phyloP scores from a whole-genome alignment of 92 coral and sea anemone species.

The Actinernus sp. region DNA sequence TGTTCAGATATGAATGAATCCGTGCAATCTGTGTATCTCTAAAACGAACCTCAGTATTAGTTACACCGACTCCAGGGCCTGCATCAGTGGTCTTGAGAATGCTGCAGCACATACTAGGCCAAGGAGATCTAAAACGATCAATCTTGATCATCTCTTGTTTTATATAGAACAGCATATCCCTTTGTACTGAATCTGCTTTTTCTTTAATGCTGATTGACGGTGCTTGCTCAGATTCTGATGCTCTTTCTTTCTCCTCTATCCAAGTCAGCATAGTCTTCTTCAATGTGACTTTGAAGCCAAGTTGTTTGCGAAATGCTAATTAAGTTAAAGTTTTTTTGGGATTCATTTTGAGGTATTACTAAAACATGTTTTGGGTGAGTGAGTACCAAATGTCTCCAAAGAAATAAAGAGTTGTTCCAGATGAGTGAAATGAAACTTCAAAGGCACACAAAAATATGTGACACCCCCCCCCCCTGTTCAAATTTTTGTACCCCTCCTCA shows the following conservation, averaged over 20 bases:
- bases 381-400: too few species aligned
- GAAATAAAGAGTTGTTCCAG: too few species aligned
- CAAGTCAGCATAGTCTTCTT: not conserved
- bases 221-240: slow-evolving; percentile 11
- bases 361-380: too few species aligned
- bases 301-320: too few species aligned
- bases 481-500: too few species aligned
- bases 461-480: too few species aligned
- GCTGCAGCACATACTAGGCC: not conserved
- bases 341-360: too few species aligned
- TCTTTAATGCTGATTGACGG: not conserved
- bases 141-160: slow-evolving; percentile 15
- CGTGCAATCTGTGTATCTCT: slow-evolving; percentile 50
- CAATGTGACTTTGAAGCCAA: slow-evolving; percentile 44
- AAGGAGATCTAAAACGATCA: not conserved
- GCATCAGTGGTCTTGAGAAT: slow-evolving; percentile 5
- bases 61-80: slow-evolving; percentile 51
- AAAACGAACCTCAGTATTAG: slow-evolving; percentile 42
- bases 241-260: not conserved
- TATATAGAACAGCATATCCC: not conserved
- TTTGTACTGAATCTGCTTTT: not conserved
- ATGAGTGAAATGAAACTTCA: too few species aligned
- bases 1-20: slow-evolving; percentile 6
- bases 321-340: too few species aligned
- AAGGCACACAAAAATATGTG: too few species aligned